Evolutionary conservation across 2,113 vertebrate species (phyloP).

Genomic region (Petromus typicus): DNA sequence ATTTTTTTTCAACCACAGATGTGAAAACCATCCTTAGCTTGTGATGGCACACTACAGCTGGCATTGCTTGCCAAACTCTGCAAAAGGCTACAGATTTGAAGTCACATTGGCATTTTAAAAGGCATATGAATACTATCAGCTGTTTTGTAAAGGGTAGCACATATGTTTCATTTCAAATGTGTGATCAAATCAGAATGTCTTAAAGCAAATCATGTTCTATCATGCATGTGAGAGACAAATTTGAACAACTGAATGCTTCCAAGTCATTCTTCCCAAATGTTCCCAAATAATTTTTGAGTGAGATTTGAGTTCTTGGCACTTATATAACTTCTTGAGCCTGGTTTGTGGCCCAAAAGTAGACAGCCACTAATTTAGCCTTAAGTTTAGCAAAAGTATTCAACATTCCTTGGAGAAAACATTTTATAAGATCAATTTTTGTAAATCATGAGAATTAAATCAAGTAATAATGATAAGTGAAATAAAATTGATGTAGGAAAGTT

Average conservation of each 20-base stretch:
- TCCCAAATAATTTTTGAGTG: constrained; percentile 32
- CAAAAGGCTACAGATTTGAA: neutral
- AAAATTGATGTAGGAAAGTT: constrained; percentile 35
- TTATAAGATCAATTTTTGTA: constrained; percentile 5
- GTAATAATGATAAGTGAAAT: constrained; percentile 51
- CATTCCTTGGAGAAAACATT: neutral
- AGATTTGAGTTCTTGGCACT: neutral
- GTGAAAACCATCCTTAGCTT: neutral
- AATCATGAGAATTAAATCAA: neutral
- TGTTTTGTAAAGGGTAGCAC: constrained; percentile 1
- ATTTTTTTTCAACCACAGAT: neutral
- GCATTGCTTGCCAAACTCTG: neutral
- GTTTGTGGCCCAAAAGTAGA: neutral
- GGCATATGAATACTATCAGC: neutral
- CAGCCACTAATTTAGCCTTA: neutral
- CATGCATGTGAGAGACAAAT: neutral
- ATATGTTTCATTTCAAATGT: constrained; percentile 18
- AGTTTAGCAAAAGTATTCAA: neutral
- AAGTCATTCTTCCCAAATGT: neutral
- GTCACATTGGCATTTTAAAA: neutral
- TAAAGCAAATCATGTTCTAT: constrained; percentile 35
- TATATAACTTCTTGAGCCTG: neutral
- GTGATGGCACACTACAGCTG: rapidly evolving
- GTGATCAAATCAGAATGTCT: neutral
- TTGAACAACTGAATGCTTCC: neutral